Evolutionary conservation across 2,113 vertebrate species (phyloP).

Genomic region (Rousettus leschenaultii): DNA sequence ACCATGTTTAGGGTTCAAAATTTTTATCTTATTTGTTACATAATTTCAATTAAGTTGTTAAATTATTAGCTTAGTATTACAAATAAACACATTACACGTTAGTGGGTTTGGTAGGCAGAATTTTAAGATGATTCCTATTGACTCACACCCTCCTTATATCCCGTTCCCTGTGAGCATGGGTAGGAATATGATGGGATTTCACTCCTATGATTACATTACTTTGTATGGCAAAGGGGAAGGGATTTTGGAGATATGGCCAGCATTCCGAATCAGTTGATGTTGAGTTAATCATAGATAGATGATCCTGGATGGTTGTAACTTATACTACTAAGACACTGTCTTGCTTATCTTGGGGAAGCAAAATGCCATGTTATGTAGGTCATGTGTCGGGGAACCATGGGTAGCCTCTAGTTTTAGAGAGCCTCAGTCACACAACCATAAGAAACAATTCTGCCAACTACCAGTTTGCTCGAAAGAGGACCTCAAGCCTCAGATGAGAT

Average conservation of each 20-base stretch:
- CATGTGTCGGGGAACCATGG: accelerated
- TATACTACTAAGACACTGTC: background rate
- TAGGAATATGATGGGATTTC: background rate
- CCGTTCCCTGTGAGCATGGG: background rate
- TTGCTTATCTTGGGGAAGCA: background rate
- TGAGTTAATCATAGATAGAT: background rate
- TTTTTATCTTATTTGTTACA: background rate
- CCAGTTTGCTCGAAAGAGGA: background rate
- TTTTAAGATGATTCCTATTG: background rate
- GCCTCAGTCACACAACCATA: background rate
- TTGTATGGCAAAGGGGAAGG: background rate
- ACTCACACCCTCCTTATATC: background rate
- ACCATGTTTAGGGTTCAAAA: background rate
- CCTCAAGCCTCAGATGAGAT: background rate
- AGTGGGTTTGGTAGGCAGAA: accelerated
- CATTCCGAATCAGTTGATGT: background rate
- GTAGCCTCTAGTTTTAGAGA: accelerated
- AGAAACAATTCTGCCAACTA: background rate
- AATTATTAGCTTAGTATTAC: background rate
- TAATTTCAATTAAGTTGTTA: background rate
- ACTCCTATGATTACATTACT: background rate
- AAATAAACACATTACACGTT: background rate
- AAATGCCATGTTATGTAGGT: accelerated
- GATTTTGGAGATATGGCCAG: background rate
- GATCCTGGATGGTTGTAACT: background rate